A percentile compares a stretch with the other conserved stretches of the same genome.
Conservation (phyloP, 2,113 vertebrate genomes). For the Bombycilla garrulus region DNA sequence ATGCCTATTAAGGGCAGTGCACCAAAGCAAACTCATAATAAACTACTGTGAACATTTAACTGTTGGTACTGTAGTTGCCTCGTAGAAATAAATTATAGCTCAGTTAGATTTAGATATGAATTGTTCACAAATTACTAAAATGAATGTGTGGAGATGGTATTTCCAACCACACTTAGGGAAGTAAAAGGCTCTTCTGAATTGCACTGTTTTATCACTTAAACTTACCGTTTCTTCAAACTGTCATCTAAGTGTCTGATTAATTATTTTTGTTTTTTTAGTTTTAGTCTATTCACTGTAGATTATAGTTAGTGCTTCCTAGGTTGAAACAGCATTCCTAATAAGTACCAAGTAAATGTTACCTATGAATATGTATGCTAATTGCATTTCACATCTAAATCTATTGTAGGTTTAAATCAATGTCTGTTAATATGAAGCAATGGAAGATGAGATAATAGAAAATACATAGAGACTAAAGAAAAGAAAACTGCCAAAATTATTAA, state of each 20-base stretch:
- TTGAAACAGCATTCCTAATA: conserved; percentile 4
- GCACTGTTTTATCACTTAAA: conserved; percentile 59
- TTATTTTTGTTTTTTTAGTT: conserved; percentile 50
- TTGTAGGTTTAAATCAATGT: conserved; percentile 40
- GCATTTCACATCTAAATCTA: conserved; percentile 32
- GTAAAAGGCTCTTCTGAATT: conserved; percentile 66
- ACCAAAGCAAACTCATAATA: conserved; percentile 57
- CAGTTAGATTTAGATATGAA: conserved; percentile 45
- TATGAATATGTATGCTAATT: conserved; percentile 18
- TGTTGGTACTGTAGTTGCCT: conserved; percentile 47
- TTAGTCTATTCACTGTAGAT: conserved; percentile 21
- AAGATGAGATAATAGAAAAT: conserved; percentile 50
- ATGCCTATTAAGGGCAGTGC: not conserved
- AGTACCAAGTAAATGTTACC: not conserved
- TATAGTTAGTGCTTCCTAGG: conserved; percentile 17
- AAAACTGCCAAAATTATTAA: conserved; percentile 37
- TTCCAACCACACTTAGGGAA: conserved; percentile 21
- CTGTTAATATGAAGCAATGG: conserved; percentile 63
- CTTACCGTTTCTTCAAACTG: conserved; percentile 19
- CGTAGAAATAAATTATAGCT: conserved; percentile 8
- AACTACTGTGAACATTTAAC: conserved; percentile 50
- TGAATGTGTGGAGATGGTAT: conserved; percentile 26
- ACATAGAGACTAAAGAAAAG: conserved; percentile 37
- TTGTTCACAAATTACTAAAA: conserved; percentile 20
- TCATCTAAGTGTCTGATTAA: conserved; percentile 47